Conservation (phyloP, 2,113 vertebrate genomes). For the Archocentrus centrarchus region DNA sequence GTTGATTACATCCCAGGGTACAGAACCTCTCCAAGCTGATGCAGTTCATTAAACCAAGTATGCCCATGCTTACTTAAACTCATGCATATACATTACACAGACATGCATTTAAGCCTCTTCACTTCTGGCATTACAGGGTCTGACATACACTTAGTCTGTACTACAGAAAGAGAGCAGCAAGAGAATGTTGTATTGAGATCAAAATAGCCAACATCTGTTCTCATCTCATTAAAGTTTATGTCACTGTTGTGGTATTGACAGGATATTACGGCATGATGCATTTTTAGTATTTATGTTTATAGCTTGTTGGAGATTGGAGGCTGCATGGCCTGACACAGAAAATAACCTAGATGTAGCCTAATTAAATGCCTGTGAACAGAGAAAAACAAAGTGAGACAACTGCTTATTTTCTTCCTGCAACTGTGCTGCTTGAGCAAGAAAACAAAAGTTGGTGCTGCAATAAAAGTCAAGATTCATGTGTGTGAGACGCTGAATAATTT, state of each 20-base stretch:
- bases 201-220: slow-evolving; percentile 6
- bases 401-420: neutral
- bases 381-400: slow-evolving; percentile 25
- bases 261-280: neutral
- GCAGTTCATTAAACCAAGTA: neutral
- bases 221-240: slow-evolving; percentile 26
- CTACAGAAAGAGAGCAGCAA: neutral
- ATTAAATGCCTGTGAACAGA: slow-evolving; percentile 17
- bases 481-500: slow-evolving; percentile 58
- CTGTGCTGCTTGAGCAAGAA: slow-evolving; percentile 5
- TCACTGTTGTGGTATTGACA: neutral
- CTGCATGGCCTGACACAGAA: neutral
- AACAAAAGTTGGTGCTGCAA: slow-evolving; percentile 23
- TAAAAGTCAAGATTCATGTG: slow-evolving; percentile 24
- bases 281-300: slow-evolving; percentile 6
- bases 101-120: neutral
- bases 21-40: neutral
- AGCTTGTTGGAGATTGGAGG: slow-evolving; percentile 11
- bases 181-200: neutral
- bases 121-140: neutral
- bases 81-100: neutral
- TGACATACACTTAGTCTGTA: neutral
- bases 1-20: neutral
- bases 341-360: neutral
- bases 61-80: neutral